Conservation (phyloP, 1,140 invertebrate genomes). For the Panagrolaimus sp. region DNA sequence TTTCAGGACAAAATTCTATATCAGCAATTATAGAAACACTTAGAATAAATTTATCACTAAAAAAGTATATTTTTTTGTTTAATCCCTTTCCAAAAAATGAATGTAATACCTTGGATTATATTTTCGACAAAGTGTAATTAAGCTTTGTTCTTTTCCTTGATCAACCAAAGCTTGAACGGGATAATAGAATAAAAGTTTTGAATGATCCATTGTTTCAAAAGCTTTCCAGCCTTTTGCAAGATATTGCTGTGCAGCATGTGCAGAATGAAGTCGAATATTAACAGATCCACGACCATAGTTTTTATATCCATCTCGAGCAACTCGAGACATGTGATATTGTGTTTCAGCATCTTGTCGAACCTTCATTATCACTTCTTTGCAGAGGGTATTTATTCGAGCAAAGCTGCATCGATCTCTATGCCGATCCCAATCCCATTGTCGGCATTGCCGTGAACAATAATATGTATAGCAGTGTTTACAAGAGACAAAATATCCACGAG, state of each 20-base stretch:
- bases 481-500: slow-evolving; percentile 68
- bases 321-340: slow-evolving; percentile 70
- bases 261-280: slow-evolving; percentile 65
- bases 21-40: slow-evolving; percentile 54
- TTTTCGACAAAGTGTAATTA: slow-evolving; percentile 76
- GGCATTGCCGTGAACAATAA: slow-evolving; percentile 71
- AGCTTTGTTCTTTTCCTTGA: slow-evolving; percentile 66
- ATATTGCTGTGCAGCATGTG: slow-evolving; percentile 49
- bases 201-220: slow-evolving; percentile 35
- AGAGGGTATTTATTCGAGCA: slow-evolving; percentile 72
- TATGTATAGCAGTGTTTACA: slow-evolving; percentile 86
- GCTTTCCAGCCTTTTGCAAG: slow-evolving; percentile 48
- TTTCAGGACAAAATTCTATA: slow-evolving; percentile 56
- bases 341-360: slow-evolving; percentile 72
- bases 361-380: slow-evolving; percentile 76
- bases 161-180: slow-evolving; percentile 49
- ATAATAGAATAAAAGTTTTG: slow-evolving; percentile 55
- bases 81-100: background rate
- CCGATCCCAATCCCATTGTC: slow-evolving; percentile 79
- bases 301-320: slow-evolving; percentile 73
- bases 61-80: slow-evolving; percentile 12
- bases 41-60: slow-evolving; percentile 57
- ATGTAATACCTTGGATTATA: slow-evolving; percentile 76
- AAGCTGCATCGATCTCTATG: slow-evolving; percentile 78
- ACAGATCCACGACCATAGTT: slow-evolving; percentile 81